These are phyloP conservation scores for Neosilurus hyrtlii DNA, from an alignment of 2,797 vertebrate genomes.

Conservation along the genomic window DNA sequence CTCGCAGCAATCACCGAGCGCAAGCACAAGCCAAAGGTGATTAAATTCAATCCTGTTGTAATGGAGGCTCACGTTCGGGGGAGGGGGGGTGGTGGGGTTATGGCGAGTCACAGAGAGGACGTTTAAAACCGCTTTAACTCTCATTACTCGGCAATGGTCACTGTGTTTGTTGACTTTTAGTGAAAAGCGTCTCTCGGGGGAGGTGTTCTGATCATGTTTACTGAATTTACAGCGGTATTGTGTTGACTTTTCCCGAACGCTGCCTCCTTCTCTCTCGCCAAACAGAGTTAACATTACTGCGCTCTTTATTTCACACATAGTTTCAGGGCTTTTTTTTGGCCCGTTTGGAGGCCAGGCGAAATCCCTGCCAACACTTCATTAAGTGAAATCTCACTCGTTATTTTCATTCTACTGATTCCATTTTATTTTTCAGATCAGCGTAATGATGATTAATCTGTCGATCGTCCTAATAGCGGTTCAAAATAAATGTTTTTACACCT, in stretches of 20 bases:
- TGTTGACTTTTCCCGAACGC: constrained; percentile 78
- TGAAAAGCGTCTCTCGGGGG: constrained; percentile 53
- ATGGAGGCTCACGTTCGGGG: constrained; percentile 44
- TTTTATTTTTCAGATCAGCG: constrained; percentile 30
- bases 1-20: constrained; percentile 49
- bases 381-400: constrained; percentile 14
- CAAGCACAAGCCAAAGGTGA: constrained; percentile 52
- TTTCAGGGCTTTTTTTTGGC: background rate
- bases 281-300: constrained; percentile 35
- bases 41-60: constrained; percentile 52
- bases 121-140: constrained; percentile 63
- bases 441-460: constrained; percentile 33
- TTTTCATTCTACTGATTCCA: constrained; percentile 27
- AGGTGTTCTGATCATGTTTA: constrained; percentile 59
- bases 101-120: constrained; percentile 61
- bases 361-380: constrained; percentile 36
- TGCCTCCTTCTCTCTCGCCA: constrained; percentile 49
- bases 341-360: background rate
- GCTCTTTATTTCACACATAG: constrained; percentile 29
- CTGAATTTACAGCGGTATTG: constrained; percentile 43
- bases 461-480: constrained; percentile 27
- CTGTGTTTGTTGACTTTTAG: constrained; percentile 69
- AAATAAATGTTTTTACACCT: constrained; percentile 44
- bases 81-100: constrained; percentile 13
- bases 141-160: constrained; percentile 54